phyloP scores from a whole-genome alignment of 92 coral and sea anemone genomes.

The Parazoanthus swiftii region DNA sequence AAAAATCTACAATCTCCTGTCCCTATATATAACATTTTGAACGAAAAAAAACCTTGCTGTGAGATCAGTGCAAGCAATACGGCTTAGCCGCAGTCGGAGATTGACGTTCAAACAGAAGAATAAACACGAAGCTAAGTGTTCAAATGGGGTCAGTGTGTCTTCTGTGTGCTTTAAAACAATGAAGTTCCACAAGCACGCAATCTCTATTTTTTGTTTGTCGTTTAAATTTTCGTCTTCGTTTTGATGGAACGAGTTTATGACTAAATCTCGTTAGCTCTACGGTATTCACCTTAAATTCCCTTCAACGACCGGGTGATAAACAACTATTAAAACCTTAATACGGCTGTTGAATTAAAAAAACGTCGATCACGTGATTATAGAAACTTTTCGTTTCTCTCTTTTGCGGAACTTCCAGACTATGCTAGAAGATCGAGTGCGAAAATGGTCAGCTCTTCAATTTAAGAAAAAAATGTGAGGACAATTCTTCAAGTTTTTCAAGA shows the following conservation, averaged over 20 bases:
- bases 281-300: not conserved
- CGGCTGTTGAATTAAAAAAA: not conserved
- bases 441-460: no score
- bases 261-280: not conserved
- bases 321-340: not conserved
- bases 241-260: not conserved
- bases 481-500: not conserved
- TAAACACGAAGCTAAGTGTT: conserved; percentile 9
- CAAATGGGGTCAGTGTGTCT: conserved; percentile 4
- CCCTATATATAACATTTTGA: not conserved
- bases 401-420: not conserved
- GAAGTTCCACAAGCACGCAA: conserved; percentile 11
- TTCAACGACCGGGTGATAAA: not conserved
- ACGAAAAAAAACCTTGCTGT: not conserved
- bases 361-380: not conserved
- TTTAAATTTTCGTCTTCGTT: not conserved
- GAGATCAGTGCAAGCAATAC: not conserved
- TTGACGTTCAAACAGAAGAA: conserved; percentile 4
- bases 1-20: no score
- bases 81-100: conserved; percentile 14
- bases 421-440: not conserved
- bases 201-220: conserved; percentile 13
- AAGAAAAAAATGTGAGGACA: no score
- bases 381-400: not conserved
- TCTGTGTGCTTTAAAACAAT: not conserved